A percentile compares a stretch with the other conserved stretches of the same genome.
phyloP scores from a whole-genome alignment of 2,113 vertebrate genomes.

The Hydrolagus affinis region DNA sequence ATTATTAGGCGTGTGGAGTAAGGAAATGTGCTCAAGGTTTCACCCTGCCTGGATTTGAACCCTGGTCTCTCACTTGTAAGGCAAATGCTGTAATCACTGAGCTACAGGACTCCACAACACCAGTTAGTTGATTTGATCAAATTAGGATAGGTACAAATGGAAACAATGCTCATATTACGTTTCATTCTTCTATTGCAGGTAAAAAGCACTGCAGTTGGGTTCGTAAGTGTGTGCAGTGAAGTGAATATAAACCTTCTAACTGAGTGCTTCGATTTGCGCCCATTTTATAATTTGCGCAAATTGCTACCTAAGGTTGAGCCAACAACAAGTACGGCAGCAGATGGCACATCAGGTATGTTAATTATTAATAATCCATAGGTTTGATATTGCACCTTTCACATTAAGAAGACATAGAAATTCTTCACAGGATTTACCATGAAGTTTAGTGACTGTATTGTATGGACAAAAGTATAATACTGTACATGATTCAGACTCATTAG shows the following conservation, averaged over 20 bases:
- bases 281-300: conserved; percentile 62
- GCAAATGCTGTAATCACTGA: too few relatives aligned
- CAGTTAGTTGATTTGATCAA: too few relatives aligned
- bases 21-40: too few relatives aligned
- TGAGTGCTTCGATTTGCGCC: conserved; percentile 63
- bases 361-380: too few relatives aligned
- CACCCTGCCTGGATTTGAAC: too few relatives aligned
- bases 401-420: too few relatives aligned
- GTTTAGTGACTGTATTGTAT: too few relatives aligned
- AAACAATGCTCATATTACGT: neutral
- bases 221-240: conserved; percentile 62
- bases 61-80: too few relatives aligned
- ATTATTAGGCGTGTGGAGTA: too few relatives aligned
- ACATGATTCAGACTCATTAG: neutral
- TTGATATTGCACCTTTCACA: too few relatives aligned
- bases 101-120: too few relatives aligned
- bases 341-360: conserved; percentile 24
- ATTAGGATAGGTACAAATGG: neutral
- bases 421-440: too few relatives aligned
- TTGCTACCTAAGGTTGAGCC: conserved; percentile 47
- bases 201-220: conserved; percentile 60
- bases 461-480: neutral
- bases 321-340: conserved; percentile 21
- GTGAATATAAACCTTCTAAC: conserved; percentile 60
- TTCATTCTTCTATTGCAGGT: conserved; percentile 50